These are phyloP conservation scores for Agrilus cyanescens DNA, from an alignment of 2,888 invertebrate species.

Conservation along the genomic window DNA sequence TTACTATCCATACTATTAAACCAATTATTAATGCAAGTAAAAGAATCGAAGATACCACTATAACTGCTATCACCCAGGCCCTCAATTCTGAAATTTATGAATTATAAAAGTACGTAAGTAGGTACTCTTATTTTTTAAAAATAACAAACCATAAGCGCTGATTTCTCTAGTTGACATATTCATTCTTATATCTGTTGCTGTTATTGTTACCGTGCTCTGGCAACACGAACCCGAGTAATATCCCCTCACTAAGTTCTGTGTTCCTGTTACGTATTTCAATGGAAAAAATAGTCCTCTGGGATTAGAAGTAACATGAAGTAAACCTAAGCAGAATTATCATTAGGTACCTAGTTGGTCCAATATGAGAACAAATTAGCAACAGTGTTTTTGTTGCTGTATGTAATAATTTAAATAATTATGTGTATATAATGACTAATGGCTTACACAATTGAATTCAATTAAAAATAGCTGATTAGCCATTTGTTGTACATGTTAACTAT, in stretches of 20 bases:
- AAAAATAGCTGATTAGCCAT: slow-evolving; percentile 19
- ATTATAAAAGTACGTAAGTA: background rate
- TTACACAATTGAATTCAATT: slow-evolving; percentile 20
- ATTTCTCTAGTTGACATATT: slow-evolving; percentile 51
- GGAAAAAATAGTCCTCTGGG: slow-evolving; percentile 51
- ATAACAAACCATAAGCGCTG: slow-evolving; percentile 39
- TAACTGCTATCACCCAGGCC: background rate
- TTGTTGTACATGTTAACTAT: too few species aligned
- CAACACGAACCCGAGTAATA: slow-evolving; percentile 65
- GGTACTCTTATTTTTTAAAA: background rate
- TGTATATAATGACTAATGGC: background rate
- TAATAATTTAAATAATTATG: background rate
- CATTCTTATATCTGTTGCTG: slow-evolving; percentile 55
- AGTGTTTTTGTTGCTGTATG: background rate
- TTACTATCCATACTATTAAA: slow-evolving; percentile 1
- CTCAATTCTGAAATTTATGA: background rate
- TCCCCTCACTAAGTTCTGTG: slow-evolving; percentile 51
- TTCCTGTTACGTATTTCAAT: slow-evolving; percentile 54
- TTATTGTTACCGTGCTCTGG: slow-evolving; percentile 51
- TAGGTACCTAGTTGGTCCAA: background rate
- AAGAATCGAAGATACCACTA: background rate
- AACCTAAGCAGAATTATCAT: slow-evolving; percentile 32
- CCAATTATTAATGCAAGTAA: background rate
- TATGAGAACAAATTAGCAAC: background rate
- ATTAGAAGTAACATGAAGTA: slow-evolving; percentile 45